Evolutionary conservation across 2,888 invertebrate genomes (phyloP).

Genomic region (Homarus gammarus): DNA sequence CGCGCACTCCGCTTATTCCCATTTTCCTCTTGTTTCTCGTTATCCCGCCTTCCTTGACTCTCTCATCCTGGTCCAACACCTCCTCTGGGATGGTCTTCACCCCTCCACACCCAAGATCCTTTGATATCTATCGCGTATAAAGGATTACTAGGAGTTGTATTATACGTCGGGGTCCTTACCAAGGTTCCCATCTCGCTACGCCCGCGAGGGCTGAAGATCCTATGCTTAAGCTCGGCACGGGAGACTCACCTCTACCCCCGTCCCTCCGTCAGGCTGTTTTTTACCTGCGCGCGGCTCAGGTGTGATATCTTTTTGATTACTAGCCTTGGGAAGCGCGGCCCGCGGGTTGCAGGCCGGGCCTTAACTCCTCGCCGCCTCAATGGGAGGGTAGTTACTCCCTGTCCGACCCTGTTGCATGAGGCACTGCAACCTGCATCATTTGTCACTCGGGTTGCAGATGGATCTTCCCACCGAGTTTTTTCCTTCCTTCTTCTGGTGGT

Average conservation of each 20-base stretch:
- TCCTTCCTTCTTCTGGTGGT: too few species aligned
- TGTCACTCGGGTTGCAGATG: background rate
- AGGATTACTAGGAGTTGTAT: background rate
- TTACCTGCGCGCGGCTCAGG: background rate
- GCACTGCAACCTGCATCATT: background rate
- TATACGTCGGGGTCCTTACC: background rate
- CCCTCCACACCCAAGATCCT: background rate
- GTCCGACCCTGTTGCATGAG: background rate
- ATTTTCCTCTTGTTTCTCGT: background rate
- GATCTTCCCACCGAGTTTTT: too few species aligned
- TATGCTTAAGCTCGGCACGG: too few species aligned
- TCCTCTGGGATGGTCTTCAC: too few species aligned
- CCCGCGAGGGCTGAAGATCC: background rate
- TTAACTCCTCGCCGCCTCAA: too few species aligned
- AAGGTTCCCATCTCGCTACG: background rate
- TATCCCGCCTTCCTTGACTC: too few species aligned
- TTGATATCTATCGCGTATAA: background rate
- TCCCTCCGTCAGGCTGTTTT: background rate
- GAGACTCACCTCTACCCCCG: background rate
- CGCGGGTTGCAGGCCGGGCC: too few species aligned
- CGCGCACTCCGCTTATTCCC: background rate
- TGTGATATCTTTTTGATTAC: conserved; percentile 6
- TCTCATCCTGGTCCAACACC: too few species aligned
- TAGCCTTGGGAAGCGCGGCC: background rate
- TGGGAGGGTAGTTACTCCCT: background rate